Evolutionary conservation across 2,113 vertebrate species (phyloP).

Genomic region (Sturnira hondurensis): DNA sequence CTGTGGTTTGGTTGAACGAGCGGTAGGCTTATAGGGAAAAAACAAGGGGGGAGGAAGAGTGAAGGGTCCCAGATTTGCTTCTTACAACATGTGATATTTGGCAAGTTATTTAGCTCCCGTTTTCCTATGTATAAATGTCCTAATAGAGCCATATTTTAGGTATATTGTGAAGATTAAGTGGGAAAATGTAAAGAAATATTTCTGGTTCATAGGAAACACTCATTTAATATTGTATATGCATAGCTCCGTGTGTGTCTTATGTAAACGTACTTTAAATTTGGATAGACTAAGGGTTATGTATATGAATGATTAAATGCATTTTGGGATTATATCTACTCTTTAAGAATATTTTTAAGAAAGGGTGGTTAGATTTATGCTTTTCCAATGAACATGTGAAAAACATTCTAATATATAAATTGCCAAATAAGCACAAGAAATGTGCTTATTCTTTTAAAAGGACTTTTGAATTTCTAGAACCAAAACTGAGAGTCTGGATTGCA

Average conservation of each 20-base stretch:
- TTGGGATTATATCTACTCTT: not conserved
- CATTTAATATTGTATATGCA: not conserved
- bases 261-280: not conserved
- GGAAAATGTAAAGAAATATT: not conserved
- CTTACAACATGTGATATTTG: not conserved
- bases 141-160: not conserved
- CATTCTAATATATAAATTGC: not conserved
- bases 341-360: not conserved
- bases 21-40: not conserved
- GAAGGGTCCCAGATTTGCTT: not conserved
- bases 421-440: not conserved
- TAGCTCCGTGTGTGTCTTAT: not conserved
- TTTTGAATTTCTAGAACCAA: not conserved
- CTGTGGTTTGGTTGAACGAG: not conserved
- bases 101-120: not conserved
- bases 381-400: not conserved
- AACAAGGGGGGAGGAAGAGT: accelerated
- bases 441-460: not conserved
- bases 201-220: not conserved
- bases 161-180: not conserved
- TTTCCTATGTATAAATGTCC: not conserved
- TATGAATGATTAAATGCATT: not conserved
- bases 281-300: not conserved
- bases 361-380: not conserved
- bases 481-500: not conserved